phyloP scores from a whole-genome alignment of 2,113 vertebrate genomes.

The Trichechus manatus region DNA sequence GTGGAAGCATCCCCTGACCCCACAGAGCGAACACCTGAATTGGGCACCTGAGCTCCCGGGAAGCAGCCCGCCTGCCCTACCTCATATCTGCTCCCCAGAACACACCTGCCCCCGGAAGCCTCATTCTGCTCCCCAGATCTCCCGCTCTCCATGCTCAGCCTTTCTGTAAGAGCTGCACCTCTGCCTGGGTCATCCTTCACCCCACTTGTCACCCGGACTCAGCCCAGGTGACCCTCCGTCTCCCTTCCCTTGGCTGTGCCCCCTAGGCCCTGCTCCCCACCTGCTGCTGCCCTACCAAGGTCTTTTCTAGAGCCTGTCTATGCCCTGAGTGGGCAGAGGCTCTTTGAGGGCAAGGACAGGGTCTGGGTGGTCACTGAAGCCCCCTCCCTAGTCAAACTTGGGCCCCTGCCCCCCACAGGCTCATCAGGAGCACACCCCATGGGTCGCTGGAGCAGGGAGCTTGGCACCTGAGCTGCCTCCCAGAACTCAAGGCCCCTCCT shows the following conservation, averaged over 20 bases:
- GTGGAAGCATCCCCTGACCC: neutral
- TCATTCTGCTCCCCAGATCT: fast-evolving
- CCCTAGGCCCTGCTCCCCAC: neutral
- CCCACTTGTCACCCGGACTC: neutral
- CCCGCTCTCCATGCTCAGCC: neutral
- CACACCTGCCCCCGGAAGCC: neutral
- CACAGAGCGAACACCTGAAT: neutral
- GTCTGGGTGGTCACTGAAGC: no score
- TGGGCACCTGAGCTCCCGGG: neutral
- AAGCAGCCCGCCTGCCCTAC: neutral
- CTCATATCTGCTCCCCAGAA: neutral
- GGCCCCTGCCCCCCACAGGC: neutral
- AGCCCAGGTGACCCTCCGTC: neutral
- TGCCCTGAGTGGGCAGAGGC: neutral
- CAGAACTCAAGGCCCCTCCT: neutral
- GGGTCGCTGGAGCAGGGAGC: neutral
- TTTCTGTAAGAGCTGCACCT: no score
- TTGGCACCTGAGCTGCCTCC: neutral
- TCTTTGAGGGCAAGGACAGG: fast-evolving
- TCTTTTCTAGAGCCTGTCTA: neutral
- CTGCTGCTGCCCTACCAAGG: no score
- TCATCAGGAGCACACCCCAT: neutral
- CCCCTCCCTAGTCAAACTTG: neutral
- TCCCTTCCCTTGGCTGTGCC: neutral
- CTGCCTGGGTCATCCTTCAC: neutral